These are phyloP conservation scores for Megalops atlanticus DNA, from an alignment of 2,113 vertebrate species.

Conservation along the genomic window DNA sequence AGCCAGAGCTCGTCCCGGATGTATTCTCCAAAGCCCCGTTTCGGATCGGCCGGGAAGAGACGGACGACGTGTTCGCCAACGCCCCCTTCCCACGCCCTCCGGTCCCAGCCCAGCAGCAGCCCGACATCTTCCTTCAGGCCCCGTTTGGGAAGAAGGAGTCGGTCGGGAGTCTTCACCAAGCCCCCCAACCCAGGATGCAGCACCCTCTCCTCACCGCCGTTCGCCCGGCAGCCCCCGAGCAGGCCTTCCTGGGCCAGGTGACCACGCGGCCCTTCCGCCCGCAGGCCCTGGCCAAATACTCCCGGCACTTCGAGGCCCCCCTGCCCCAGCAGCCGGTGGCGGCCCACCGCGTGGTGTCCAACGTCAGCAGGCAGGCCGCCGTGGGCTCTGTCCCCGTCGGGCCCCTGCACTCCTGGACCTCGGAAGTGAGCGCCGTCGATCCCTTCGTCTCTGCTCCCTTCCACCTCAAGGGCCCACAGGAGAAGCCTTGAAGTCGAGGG, in stretches of 20 bases:
- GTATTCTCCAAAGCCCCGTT: slow-evolving; percentile 89
- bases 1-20: slow-evolving; percentile 57
- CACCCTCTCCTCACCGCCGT: slow-evolving; percentile 30
- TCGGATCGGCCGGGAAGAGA: slow-evolving; percentile 63
- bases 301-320: slow-evolving; percentile 88
- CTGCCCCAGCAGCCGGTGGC: slow-evolving; percentile 70
- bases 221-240: slow-evolving; percentile 57
- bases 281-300: slow-evolving; percentile 88
- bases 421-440: slow-evolving; percentile 72
- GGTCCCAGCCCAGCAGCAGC: slow-evolving; percentile 55
- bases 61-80: slow-evolving; percentile 84
- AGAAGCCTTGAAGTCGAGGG: slow-evolving; percentile 76
- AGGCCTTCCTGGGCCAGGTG: slow-evolving; percentile 62
- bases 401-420: slow-evolving; percentile 79
- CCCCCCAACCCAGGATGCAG: slow-evolving; percentile 20
- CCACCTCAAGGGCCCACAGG: slow-evolving; percentile 83
- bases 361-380: slow-evolving; percentile 69
- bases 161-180: slow-evolving; percentile 46
- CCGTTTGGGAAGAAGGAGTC: slow-evolving; percentile 85
- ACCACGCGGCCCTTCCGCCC: slow-evolving; percentile 80
- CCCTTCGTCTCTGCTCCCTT: slow-evolving; percentile 92
- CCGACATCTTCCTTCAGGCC: slow-evolving; percentile 88
- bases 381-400: slow-evolving; percentile 71
- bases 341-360: slow-evolving; percentile 76
- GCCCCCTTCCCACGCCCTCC: slow-evolving; percentile 81